Percentiles rank a stretch among this genome's conserved stretches.
phyloP scores from a whole-genome alignment of 1,140 invertebrate species.

The Neuroterus valhalla region DNA sequence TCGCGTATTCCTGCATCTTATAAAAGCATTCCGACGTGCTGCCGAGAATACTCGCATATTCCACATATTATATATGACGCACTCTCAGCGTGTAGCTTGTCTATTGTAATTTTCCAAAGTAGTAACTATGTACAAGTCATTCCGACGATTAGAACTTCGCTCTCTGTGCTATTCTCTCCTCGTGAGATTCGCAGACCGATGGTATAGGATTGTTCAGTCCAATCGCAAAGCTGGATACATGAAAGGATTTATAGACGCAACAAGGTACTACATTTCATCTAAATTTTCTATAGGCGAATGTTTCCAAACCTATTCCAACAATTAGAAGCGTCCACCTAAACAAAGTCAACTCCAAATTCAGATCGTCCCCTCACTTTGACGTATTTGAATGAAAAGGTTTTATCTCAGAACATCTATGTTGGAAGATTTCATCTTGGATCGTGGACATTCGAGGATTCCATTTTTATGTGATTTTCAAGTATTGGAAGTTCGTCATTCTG shows the following conservation, averaged over 20 bases:
- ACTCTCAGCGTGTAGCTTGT: constrained; percentile 7
- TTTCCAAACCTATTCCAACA: too few species aligned
- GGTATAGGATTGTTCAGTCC: constrained; percentile 11
- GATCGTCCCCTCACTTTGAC: too few species aligned
- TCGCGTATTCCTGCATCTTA: constrained; percentile 15
- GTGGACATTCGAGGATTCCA: too few species aligned
- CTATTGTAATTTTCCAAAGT: background rate
- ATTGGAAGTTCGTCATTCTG: too few species aligned
- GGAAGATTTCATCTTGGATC: too few species aligned
- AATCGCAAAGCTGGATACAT: constrained; percentile 4
- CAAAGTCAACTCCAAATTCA: too few species aligned
- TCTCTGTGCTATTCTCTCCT: background rate
- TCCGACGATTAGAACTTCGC: constrained; percentile 25
- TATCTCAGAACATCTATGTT: too few species aligned
- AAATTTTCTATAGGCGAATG: too few species aligned
- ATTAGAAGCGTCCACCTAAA: too few species aligned
- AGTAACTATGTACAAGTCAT: constrained; percentile 12
- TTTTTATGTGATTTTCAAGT: too few species aligned
- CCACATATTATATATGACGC: background rate
- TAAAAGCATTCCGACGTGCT: constrained; percentile 1
- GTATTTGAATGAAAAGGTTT: too few species aligned
- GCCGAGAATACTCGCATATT: constrained; percentile 12
- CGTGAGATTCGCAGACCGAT: constrained; percentile 2
- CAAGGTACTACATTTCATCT: background rate
- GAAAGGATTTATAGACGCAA: background rate